phyloP scores from a whole-genome alignment of 2,888 invertebrate genomes.

The Sarcophaga carnaria region DNA sequence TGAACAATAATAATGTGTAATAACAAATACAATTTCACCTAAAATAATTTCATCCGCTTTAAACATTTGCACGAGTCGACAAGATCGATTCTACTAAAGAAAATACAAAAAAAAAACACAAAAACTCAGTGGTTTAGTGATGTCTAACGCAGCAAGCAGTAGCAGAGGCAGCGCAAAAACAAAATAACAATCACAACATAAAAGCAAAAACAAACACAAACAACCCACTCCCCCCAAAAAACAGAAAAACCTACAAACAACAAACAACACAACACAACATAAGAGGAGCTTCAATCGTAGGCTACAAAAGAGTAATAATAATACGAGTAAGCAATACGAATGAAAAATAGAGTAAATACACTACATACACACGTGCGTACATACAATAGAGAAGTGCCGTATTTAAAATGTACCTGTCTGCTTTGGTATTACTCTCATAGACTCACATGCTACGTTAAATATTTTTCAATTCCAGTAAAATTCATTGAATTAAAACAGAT shows the following conservation, averaged over 20 bases:
- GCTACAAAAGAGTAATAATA: not conserved
- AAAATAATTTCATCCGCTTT: slow-evolving; percentile 70
- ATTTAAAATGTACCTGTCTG: not conserved
- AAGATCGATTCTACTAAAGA: slow-evolving; percentile 81
- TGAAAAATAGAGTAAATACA: slow-evolving; percentile 12
- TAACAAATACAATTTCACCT: slow-evolving; percentile 32
- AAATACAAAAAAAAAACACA: not conserved
- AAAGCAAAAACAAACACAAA: slow-evolving; percentile 27
- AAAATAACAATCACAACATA: slow-evolving; percentile 23
- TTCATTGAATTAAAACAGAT: slow-evolving; percentile 33
- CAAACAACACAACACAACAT: slow-evolving; percentile 20
- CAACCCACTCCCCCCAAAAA: slow-evolving; percentile 54
- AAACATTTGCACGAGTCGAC: slow-evolving; percentile 78
- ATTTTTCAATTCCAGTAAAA: slow-evolving; percentile 43
- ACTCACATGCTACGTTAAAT: not conserved
- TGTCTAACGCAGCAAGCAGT: slow-evolving; percentile 46
- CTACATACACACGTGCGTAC: slow-evolving; percentile 4
- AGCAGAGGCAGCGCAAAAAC: slow-evolving; percentile 38
- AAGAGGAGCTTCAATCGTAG: not conserved
- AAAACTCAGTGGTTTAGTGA: slow-evolving; percentile 68
- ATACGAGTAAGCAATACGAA: not conserved
- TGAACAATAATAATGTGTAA: not conserved
- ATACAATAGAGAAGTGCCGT: not conserved
- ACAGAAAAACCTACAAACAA: not conserved
- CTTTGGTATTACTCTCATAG: not conserved